Evolutionary conservation across 2,888 invertebrate species (phyloP), one percentile per base, ranked within the genome.

Genomic region (Melolontha melolontha): DNA sequence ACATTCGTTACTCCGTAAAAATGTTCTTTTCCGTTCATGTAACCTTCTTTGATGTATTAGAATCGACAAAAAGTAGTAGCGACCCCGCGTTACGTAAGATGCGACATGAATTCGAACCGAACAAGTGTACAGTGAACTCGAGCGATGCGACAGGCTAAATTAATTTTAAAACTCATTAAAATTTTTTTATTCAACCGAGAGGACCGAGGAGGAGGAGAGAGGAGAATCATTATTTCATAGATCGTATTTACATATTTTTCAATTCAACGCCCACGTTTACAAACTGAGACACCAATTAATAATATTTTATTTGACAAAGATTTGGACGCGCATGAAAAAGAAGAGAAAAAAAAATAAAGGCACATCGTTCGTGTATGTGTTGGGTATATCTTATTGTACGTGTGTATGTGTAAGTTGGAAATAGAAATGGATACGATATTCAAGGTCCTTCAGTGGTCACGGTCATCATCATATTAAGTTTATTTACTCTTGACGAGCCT

Each of bases 381-480:
- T 10, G 10, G 34, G 47, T 11, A 47, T 17, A 47, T 47, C 47
- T 14, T 14, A 11, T 14, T 29, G 29, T 44, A 59, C 34, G 4
- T 22, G 34, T 34, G 27, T 22, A 44, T 29, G 11, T 14, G 44
- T 47, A 59, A 14, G 34, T 29, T 54, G 52, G 34, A 16, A 39
- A 54, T 54, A 54, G 52, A 54, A 42, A 59, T 47, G 44, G 59
- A 59, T 44, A 59, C 44, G 27, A 29, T 14, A 59, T 59, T 51
- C 70, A 69, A 66, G 57, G 65, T 52, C 69, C 54, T 47, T 62
- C 62, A 63, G 66, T 65, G 69, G 69, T 69, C 69, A 69, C 66
- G 69, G 69, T 69, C 69, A 69, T 66, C 62, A 66, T 44, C 42
- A 29, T 64, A 52, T 64, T 64, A 40, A 64, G 49, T 64, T 64